These are phyloP conservation scores for Zingel zingel DNA, from an alignment of 2,113 vertebrate species.

Conservation along the genomic window DNA sequence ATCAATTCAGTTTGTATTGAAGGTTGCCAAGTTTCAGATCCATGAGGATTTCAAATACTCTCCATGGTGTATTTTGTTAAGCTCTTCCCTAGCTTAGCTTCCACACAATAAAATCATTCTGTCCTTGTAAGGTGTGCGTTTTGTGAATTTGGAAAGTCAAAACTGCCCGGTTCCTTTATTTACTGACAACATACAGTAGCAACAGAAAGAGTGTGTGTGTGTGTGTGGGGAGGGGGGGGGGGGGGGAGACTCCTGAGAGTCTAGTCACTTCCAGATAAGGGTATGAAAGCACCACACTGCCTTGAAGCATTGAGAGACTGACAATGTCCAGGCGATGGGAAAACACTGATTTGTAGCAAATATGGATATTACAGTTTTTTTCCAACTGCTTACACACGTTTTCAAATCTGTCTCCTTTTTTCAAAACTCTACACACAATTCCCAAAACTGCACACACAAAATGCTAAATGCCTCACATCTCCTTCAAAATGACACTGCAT, in stretches of 20 bases:
- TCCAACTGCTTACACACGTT: no score
- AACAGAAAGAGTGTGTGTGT: slow-evolving; percentile 60
- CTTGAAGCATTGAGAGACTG: slow-evolving; percentile 59
- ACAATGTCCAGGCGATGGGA: slow-evolving; percentile 68
- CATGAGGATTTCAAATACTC: background rate
- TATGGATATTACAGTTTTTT: background rate
- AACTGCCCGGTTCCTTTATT: slow-evolving; percentile 71
- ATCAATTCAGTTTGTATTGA: background rate
- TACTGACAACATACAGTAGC: slow-evolving; percentile 74
- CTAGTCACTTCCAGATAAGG: slow-evolving; percentile 81
- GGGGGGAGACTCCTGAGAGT: slow-evolving; percentile 61
- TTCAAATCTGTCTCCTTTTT: no score
- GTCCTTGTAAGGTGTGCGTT: slow-evolving; percentile 63
- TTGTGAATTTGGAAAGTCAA: slow-evolving; percentile 46
- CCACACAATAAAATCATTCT: background rate
- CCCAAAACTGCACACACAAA: no score
- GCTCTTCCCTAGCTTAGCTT: background rate
- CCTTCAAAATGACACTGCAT: no score
- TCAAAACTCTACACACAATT: no score
- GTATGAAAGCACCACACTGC: slow-evolving; percentile 63
- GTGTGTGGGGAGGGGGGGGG: slow-evolving; percentile 8
- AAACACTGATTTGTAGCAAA: slow-evolving; percentile 39
- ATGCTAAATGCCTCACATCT: no score
- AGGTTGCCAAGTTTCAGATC: slow-evolving; percentile 22
- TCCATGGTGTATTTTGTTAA: slow-evolving; percentile 1